Percentiles rank a stretch among this genome's conserved stretches.
Evolutionary conservation across 2,113 vertebrate genomes (phyloP).

Genomic region (Phainopepla nitens): DNA sequence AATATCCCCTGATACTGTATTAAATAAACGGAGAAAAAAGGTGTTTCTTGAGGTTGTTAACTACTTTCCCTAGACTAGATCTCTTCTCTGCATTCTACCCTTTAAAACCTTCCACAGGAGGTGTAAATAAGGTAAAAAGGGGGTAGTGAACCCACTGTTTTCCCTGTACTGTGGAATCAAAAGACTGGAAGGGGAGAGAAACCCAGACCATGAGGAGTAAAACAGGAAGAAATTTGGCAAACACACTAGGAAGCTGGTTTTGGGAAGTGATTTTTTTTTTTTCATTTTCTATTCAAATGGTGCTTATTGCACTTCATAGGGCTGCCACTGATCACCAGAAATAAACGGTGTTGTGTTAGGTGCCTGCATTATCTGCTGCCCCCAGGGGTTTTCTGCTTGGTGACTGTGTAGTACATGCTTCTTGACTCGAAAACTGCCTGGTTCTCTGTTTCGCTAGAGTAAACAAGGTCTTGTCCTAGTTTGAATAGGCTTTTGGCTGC

Average conservation of each 20-base stretch:
- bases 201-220: neutral
- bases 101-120: neutral
- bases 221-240: neutral
- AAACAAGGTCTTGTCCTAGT: neutral
- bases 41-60: neutral
- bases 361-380: neutral
- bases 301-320: neutral
- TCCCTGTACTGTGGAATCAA: neutral
- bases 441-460: neutral
- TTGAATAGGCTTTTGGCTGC: neutral
- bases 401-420: neutral
- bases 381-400: neutral
- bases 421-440: neutral
- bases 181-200: neutral
- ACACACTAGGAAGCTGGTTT: neutral
- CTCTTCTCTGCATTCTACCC: neutral
- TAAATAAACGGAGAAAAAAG: neutral
- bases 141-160: neutral
- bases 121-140: neutral
- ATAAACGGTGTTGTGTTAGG: neutral
- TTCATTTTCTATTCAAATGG: neutral
- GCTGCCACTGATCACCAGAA: constrained; percentile 28
- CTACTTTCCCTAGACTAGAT: neutral
- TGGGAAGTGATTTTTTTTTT: neutral
- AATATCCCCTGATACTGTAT: neutral